phyloP scores from a whole-genome alignment of 1,140 invertebrate species.

The Tetraneura akinire region DNA sequence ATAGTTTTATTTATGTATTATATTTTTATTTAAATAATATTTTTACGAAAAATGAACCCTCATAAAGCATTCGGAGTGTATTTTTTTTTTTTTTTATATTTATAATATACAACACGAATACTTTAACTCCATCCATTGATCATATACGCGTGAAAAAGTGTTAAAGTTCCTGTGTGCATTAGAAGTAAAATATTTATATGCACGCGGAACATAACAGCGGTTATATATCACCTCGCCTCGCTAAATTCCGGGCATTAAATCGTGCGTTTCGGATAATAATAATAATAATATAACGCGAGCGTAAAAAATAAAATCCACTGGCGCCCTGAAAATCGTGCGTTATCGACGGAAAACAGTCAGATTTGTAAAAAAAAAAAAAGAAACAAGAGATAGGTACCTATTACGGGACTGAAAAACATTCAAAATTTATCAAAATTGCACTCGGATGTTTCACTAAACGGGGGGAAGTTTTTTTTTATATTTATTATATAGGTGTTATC shows the following conservation, averaged over 20 bases:
- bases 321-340: neutral
- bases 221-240: neutral
- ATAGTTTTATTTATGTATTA: too few relatives aligned
- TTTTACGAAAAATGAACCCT: neutral
- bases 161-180: slow-evolving; percentile 1
- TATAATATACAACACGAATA: neutral
- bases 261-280: too few relatives aligned
- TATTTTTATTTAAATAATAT: too few relatives aligned
- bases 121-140: neutral
- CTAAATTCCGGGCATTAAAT: neutral
- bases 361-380: neutral
- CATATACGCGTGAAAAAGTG: neutral
- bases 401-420: neutral
- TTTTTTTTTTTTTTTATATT: neutral
- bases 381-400: too few relatives aligned
- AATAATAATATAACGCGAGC: neutral
- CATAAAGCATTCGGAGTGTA: neutral
- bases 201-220: neutral
- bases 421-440: neutral
- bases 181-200: slow-evolving; percentile 1
- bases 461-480: too few relatives aligned
- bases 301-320: neutral
- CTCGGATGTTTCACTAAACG: too few relatives aligned
- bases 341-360: slow-evolving; percentile 10
- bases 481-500: too few relatives aligned